Conservation (phyloP, 2,797 vertebrate species). For the Gymnodraco acuticeps region DNA sequence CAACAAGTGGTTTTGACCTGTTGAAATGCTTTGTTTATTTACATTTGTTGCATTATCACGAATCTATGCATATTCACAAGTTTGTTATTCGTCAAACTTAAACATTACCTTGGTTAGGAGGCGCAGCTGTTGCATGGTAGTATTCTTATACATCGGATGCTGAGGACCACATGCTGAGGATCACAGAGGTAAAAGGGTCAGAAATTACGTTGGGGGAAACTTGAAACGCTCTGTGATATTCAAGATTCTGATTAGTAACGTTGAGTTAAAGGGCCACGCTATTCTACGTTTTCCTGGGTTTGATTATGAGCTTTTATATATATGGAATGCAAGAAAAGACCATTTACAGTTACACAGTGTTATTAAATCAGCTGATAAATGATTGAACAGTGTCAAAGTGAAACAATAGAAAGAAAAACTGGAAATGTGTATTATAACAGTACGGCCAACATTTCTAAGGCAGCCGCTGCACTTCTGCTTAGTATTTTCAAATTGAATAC, state of each 20-base stretch:
- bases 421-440: background rate
- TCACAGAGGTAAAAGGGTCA: conserved; percentile 35
- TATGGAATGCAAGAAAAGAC: conserved; percentile 4
- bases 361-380: background rate
- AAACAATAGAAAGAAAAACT: background rate
- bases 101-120: conserved; percentile 13
- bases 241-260: background rate
- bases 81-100: conserved; percentile 22
- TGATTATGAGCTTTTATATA: background rate
- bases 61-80: conserved; percentile 9
- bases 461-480: conserved; percentile 9
- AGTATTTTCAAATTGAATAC: conserved; percentile 23
- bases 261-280: background rate
- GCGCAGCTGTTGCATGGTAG: conserved; percentile 44
- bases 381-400: conserved; percentile 10
- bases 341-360: background rate
- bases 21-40: conserved; percentile 4
- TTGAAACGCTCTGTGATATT: background rate
- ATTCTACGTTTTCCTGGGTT: background rate
- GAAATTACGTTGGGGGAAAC: conserved; percentile 3
- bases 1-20: conserved; percentile 7
- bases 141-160: conserved; percentile 2
- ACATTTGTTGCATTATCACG: conserved; percentile 5
- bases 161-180: background rate
- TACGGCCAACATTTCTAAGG: background rate